A percentile compares a stretch with the other conserved stretches of the same genome.
These are phyloP conservation scores for Coecobrya sp. DNA, from an alignment of 2,888 invertebrate genomes.

Conservation along the genomic window DNA sequence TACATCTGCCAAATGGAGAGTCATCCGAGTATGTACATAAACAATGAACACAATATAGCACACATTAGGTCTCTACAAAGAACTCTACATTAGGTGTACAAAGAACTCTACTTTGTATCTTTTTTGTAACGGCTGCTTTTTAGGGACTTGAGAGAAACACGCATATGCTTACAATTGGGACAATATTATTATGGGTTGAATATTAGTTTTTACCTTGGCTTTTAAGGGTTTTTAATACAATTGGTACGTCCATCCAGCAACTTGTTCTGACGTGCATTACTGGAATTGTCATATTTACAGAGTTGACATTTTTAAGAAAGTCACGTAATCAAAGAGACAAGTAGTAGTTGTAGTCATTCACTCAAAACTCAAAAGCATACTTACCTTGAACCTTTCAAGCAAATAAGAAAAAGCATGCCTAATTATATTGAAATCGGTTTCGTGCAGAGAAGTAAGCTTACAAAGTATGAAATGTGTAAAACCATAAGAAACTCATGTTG, in stretches of 20 bases:
- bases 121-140: constrained; percentile 19
- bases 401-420: no score
- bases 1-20: background rate
- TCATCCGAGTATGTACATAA: background rate
- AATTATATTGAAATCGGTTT: no score
- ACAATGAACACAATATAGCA: background rate
- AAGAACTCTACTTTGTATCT: background rate
- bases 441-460: no score
- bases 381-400: no score
- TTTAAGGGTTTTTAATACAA: background rate
- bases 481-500: background rate
- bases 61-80: background rate
- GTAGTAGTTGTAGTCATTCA: no score
- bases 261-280: no score
- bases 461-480: background rate
- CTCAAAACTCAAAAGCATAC: no score
- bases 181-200: background rate
- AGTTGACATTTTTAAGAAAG: no score
- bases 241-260: no score
- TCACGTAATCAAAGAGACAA: no score
- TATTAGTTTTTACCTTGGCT: background rate
- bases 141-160: background rate
- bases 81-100: background rate
- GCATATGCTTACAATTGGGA: background rate
- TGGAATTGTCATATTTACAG: no score